Conservation (phyloP, 2,113 vertebrate species). For the cat (Felis catus) region DNA sequence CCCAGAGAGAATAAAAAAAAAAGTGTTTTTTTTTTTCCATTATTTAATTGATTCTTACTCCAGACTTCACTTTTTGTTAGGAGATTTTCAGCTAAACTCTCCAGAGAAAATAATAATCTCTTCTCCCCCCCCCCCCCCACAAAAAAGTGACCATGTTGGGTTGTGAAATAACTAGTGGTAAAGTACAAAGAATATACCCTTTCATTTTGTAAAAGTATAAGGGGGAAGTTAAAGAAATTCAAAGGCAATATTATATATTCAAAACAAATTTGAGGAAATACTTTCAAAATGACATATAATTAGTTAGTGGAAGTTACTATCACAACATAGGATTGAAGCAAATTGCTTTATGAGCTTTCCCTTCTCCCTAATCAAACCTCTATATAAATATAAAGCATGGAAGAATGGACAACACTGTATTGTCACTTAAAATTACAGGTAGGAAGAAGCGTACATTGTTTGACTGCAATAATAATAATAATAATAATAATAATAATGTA, state of each 20-base stretch:
- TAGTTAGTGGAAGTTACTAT: conserved; percentile 66
- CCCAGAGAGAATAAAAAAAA: background rate
- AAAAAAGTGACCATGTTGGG: conserved; percentile 35
- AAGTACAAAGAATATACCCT: conserved; percentile 46
- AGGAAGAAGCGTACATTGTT: background rate
- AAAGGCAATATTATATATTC: conserved; percentile 76
- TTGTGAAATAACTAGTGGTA: conserved; percentile 68
- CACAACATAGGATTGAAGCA: conserved; percentile 64
- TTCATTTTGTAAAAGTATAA: conserved; percentile 81
- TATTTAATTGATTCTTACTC: conserved; percentile 53
- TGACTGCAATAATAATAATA: background rate
- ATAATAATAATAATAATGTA: background rate
- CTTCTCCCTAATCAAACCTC: conserved; percentile 54
- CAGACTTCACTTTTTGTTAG: conserved; percentile 46
- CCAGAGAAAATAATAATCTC: conserved; percentile 53
- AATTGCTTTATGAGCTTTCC: conserved; percentile 65
- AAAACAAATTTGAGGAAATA: conserved; percentile 68
- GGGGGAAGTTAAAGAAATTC: conserved; percentile 80
- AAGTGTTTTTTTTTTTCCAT: background rate
- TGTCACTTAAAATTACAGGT: conserved; percentile 24
- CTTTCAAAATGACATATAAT: conserved; percentile 77
- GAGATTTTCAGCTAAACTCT: conserved; percentile 58
- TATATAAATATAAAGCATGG: conserved; percentile 16
- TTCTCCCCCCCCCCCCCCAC: background rate
- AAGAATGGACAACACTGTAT: background rate